Base-by-base conservation (phyloP, 23 tunicate species). In the Corella eumyota region DNA sequence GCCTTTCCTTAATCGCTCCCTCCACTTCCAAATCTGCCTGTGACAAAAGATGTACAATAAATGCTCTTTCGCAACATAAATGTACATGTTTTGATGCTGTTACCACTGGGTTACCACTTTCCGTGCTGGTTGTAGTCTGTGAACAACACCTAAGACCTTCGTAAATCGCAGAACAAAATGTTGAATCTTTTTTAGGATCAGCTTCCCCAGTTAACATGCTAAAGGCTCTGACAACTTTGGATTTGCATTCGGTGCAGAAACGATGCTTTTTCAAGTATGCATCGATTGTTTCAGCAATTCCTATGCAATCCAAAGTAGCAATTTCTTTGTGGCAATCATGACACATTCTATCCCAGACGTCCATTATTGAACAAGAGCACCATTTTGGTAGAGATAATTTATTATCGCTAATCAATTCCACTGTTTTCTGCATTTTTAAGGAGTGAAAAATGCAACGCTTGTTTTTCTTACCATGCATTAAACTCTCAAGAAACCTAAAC, bases 361-460 rank as follows among this genome's bases (percentile, higher is more conserved):
- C 95, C 63, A 86, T 72, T 25, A 83, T 59, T 1, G 95, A 86
- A 22, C 68, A 71, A 33, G 30, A 62, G 51, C 80, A 72, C 76
- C 65, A 70, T 19, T 77, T 70, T 1, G 79, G 75, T 33, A 65
- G 62, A 38, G 36, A 52, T 5, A 30, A 50, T 30, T 83, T 70
- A 58, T 47, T 66, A 9, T 61, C 81, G 53, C 36, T 29, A 6
- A 30, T 57, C 20, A 66, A 29, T 19, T 76, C 83, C 45, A 33
- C 64, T 2, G 94, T 72, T 50, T 86, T 86, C 37, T 72, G 80
- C 74, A 86, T 64, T 56, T 86, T 82, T 47, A 86, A 61, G 13
- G 95, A 86, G 67, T 86, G 95, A 45, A 86, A 69, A 22, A 70
- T 37, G 53, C 95, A 86, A 28, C 95, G 50, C 50, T 86, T 86